A percentile compares a stretch with the other conserved stretches of the same genome.
Conservation (phyloP, 2,888 invertebrate species). For the Papilio elwesi region DNA sequence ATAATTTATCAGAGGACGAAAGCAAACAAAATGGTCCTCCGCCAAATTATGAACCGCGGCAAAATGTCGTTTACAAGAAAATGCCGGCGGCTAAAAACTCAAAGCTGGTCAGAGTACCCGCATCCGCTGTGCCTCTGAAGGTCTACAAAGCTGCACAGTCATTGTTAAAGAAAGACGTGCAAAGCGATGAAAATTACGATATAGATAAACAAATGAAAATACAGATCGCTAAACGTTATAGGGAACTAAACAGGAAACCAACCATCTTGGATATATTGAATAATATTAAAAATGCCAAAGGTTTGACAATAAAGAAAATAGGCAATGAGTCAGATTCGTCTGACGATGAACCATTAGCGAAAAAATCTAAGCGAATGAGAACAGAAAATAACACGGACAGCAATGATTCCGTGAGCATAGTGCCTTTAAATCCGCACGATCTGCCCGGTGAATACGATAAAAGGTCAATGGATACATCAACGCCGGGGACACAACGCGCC, state of each 20-base stretch:
- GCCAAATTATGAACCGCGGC: neutral
- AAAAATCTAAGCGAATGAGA: conserved; percentile 57
- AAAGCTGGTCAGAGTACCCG: neutral
- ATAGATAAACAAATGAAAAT: conserved; percentile 21
- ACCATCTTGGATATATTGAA: conserved; percentile 10
- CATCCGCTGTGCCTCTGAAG: neutral
- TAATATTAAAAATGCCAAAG: conserved; percentile 4
- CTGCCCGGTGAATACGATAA: conserved; percentile 8
- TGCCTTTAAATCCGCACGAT: conserved; percentile 16
- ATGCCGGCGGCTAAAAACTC: neutral
- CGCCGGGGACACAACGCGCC: neutral
- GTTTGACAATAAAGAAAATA: conserved; percentile 22
- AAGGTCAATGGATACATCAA: neutral
- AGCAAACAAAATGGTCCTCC: neutral
- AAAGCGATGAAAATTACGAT: neutral
- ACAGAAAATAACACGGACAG: conserved; percentile 12
- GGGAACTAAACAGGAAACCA: conserved; percentile 2
- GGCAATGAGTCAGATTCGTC: conserved; percentile 53
- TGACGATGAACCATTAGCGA: conserved; percentile 72
- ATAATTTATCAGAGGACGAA: conserved; percentile 44
- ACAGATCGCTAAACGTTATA: conserved; percentile 22
- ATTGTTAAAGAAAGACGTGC: neutral
- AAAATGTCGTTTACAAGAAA: conserved; percentile 1
- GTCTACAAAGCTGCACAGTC: conserved; percentile 7
- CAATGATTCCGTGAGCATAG: conserved; percentile 22